phyloP scores from a whole-genome alignment of 2,797 vertebrate species.

The Chaetophractus vellerosus region DNA sequence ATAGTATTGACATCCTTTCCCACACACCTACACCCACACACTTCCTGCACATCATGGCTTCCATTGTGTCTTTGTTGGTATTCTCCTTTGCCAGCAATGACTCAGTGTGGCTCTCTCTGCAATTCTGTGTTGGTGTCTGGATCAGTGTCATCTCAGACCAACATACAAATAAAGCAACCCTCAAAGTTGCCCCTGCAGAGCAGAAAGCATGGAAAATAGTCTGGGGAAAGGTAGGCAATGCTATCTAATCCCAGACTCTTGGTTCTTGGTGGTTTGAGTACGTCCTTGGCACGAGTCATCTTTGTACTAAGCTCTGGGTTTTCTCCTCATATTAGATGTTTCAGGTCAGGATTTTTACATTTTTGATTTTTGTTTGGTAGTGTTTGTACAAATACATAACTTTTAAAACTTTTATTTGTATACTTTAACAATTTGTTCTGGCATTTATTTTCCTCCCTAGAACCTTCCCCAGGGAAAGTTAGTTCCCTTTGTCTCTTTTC shows the following conservation, averaged over 20 bases:
- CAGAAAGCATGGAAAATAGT: constrained; percentile 1
- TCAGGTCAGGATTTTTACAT: constrained; percentile 36
- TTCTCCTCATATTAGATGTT: background rate
- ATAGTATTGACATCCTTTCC: constrained; percentile 2
- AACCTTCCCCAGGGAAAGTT: background rate
- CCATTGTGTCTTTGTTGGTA: background rate
- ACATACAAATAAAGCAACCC: constrained; percentile 19
- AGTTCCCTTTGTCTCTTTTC: background rate
- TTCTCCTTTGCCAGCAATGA: background rate
- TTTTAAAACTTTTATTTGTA: background rate
- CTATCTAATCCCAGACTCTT: constrained; percentile 11
- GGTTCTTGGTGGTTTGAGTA: background rate
- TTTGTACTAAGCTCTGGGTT: background rate
- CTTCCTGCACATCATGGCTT: background rate
- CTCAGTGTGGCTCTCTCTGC: constrained; percentile 42
- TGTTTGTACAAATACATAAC: background rate
- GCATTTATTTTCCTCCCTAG: background rate
- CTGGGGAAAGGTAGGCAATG: background rate
- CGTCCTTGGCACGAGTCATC: background rate
- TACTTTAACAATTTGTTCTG: constrained; percentile 40
- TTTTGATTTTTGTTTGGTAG: constrained; percentile 7
- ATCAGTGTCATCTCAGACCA: background rate
- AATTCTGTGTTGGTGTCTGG: constrained; percentile 64
- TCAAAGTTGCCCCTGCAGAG: background rate
- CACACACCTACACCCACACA: constrained; percentile 36